Conservation (phyloP, 2,113 vertebrate genomes). For the Euleptes europaea region DNA sequence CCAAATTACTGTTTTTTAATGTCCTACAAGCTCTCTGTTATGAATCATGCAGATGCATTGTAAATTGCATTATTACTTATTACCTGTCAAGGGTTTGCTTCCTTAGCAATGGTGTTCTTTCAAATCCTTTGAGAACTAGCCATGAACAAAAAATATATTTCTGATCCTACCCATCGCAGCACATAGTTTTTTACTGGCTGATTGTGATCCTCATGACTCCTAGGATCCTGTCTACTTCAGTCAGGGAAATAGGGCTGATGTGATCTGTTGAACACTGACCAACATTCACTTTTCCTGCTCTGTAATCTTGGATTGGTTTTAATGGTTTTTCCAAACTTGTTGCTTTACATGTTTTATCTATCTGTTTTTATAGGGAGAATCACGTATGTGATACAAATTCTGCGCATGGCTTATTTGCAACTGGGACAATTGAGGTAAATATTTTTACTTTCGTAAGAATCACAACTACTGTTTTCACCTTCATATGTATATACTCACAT, state of each 20-base stretch:
- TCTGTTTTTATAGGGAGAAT: constrained; percentile 80
- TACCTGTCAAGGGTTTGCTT: no score
- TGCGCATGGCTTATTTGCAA: constrained; percentile 89
- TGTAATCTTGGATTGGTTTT: neutral
- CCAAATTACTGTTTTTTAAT: constrained; percentile 31
- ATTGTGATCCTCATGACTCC: no score
- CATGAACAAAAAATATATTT: no score
- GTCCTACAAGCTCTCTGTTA: neutral
- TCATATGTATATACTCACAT: constrained; percentile 11
- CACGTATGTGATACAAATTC: constrained; percentile 94
- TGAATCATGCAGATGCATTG: neutral
- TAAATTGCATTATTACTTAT: neutral
- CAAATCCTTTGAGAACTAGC: no score
- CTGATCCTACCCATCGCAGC: no score
- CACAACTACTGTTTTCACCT: neutral
- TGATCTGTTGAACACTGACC: no score
- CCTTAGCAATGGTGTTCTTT: no score
- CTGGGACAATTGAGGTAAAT: constrained; percentile 89
- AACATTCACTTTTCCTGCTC: neutral
- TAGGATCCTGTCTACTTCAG: no score
- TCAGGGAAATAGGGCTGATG: no score
- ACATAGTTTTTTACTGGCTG: no score
- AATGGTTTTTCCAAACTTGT: neutral
- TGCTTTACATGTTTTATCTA: neutral
- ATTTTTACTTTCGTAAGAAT: neutral